Percentiles rank a stretch among this genome's conserved stretches.
These are phyloP conservation scores for Heteractis magnifica DNA, from an alignment of 92 coral and sea anemone genomes.

Conservation along the genomic window DNA sequence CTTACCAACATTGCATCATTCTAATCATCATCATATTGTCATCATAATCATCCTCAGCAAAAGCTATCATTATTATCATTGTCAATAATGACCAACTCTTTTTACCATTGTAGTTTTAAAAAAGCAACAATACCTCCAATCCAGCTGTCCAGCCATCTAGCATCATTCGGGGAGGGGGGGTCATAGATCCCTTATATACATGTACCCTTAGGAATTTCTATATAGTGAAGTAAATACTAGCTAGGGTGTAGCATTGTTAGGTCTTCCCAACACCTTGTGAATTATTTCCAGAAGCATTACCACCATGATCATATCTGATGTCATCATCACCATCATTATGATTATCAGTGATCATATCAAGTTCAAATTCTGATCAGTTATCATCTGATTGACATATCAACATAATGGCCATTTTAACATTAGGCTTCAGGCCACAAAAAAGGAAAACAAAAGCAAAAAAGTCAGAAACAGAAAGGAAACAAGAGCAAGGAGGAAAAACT, in stretches of 20 bases:
- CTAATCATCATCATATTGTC: background rate
- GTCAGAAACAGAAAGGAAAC: slow-evolving; percentile 30
- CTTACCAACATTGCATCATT: background rate
- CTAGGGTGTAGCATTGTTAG: background rate
- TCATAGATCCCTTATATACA: too few relatives aligned
- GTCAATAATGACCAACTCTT: too few relatives aligned
- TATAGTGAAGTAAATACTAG: too few relatives aligned
- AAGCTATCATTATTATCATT: background rate
- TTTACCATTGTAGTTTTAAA: too few relatives aligned
- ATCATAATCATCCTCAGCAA: background rate
- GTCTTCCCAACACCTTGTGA: background rate
- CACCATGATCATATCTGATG: background rate
- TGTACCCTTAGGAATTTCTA: too few relatives aligned
- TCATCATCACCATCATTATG: background rate
- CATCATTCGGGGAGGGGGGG: too few relatives aligned
- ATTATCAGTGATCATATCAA: background rate
- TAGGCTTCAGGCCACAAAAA: slow-evolving; percentile 19
- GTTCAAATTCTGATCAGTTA: too few relatives aligned
- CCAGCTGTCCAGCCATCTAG: too few relatives aligned
- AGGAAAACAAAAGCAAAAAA: slow-evolving; percentile 28
- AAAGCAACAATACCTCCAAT: too few relatives aligned
- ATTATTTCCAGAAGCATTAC: background rate
- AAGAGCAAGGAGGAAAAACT: slow-evolving; percentile 18
- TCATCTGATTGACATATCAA: too few relatives aligned
- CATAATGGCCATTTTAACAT: background rate